Evolutionary conservation across 2,888 invertebrate species (phyloP).

Genomic region (Dynastes tityus): DNA sequence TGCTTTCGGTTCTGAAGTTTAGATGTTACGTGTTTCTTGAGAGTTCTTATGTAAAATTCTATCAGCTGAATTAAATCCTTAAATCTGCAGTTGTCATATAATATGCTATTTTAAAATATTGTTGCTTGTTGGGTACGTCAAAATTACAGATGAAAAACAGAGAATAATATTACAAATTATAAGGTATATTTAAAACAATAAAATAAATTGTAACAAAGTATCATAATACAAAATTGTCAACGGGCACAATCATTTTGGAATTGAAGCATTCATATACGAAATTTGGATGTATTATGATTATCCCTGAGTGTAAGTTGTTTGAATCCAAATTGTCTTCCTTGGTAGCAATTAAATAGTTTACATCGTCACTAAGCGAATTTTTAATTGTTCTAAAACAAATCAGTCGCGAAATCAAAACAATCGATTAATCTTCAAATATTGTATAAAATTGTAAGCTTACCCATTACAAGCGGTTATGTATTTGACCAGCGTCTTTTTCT

Average conservation of each 20-base stretch:
- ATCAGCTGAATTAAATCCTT: too few species aligned
- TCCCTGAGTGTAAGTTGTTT: constrained; percentile 40
- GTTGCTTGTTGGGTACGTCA: background rate
- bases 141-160: background rate
- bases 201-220: background rate
- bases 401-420: background rate
- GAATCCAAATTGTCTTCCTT: constrained; percentile 31
- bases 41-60: too few species aligned
- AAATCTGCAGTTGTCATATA: too few species aligned
- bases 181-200: background rate
- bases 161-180: background rate
- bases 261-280: constrained; percentile 79
- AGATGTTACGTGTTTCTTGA: too few species aligned
- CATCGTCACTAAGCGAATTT: background rate
- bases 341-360: constrained; percentile 33
- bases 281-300: constrained; percentile 71
- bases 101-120: too few species aligned
- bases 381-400: constrained; percentile 30
- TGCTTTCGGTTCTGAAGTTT: too few species aligned
- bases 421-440: constrained; percentile 31
- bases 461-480: constrained; percentile 79
- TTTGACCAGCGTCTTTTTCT: constrained; percentile 67
- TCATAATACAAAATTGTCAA: constrained; percentile 52
- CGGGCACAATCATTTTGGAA: constrained; percentile 60
- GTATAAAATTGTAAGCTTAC: constrained; percentile 59